Conservation (phyloP, 2,888 invertebrate species). For the Panorpa germanica region DNA sequence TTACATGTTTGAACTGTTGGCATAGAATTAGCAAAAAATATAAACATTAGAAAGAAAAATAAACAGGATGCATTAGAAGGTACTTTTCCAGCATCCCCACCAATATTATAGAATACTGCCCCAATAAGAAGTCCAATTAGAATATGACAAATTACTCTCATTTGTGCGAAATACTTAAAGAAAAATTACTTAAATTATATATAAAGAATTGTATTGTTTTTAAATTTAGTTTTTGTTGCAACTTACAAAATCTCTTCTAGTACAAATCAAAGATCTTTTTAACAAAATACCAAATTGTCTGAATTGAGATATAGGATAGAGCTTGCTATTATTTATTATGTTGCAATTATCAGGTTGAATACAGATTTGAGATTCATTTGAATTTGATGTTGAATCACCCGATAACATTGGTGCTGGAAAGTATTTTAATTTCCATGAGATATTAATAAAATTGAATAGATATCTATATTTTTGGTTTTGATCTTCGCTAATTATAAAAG, state of each 20-base stretch:
- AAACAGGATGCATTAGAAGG: conserved; percentile 34
- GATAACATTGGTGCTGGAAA: too few relatives aligned
- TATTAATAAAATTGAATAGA: too few relatives aligned
- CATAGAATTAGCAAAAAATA: conserved; percentile 42
- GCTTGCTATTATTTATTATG: conserved; percentile 10
- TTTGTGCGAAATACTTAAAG: conserved; percentile 2
- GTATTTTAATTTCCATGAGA: too few relatives aligned
- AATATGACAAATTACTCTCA: too few relatives aligned
- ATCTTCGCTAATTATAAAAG: too few relatives aligned
- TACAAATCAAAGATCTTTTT: conserved; percentile 24
- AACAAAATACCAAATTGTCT: conserved; percentile 28
- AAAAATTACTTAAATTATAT: conserved; percentile 1
- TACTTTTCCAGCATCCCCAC: conserved; percentile 31
- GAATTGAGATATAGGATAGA: conserved; percentile 20
- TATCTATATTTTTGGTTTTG: too few relatives aligned
- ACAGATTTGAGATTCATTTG: conserved; percentile 21
- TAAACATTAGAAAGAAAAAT: conserved; percentile 37
- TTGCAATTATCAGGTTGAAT: conserved; percentile 4
- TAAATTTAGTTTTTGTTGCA: conserved; percentile 5
- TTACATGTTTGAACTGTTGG: conserved; percentile 42
- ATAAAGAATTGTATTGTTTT: neutral
- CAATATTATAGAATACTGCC: conserved; percentile 33
- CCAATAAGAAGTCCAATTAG: conserved; percentile 34
- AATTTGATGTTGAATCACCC: conserved; percentile 10
- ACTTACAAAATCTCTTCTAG: conserved; percentile 24